These are phyloP conservation scores for Laticauda laticaudata DNA, from an alignment of 2,113 vertebrate genomes.

Conservation along the genomic window DNA sequence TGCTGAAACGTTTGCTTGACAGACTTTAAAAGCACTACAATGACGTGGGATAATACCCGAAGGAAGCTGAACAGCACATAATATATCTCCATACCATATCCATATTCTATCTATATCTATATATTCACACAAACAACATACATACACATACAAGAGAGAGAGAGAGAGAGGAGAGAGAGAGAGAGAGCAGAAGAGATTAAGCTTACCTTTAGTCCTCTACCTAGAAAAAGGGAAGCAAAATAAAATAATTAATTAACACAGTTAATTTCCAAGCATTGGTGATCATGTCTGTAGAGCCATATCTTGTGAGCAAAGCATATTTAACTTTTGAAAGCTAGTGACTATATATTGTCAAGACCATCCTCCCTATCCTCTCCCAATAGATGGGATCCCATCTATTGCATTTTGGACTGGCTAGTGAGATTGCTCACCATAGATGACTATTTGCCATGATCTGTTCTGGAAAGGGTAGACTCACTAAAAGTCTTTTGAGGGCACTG, in stretches of 20 bases:
- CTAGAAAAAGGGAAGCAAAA: slow-evolving; percentile 60
- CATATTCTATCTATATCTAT: no score
- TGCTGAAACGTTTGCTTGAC: no score
- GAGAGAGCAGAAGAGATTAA: neutral
- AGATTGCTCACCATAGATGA: neutral
- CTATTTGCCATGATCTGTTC: neutral
- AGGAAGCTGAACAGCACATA: no score
- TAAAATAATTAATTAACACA: slow-evolving; percentile 40
- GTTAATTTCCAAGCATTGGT: neutral
- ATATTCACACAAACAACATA: no score
- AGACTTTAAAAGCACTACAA: no score
- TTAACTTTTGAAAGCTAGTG: neutral
- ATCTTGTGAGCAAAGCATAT: neutral
- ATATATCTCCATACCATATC: no score
- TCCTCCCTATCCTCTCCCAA: neutral
- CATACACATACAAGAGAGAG: no score
- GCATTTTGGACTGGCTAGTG: neutral
- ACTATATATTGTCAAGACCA: neutral
- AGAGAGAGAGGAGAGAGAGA: no score
- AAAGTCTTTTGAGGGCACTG: neutral
- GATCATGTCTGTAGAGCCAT: neutral
- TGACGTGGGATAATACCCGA: no score
- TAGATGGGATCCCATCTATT: neutral
- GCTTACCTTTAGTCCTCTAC: slow-evolving; percentile 81
- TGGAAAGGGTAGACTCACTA: neutral